Conservation (phyloP, 2,797 vertebrate genomes). For the Capromys pilorides region DNA sequence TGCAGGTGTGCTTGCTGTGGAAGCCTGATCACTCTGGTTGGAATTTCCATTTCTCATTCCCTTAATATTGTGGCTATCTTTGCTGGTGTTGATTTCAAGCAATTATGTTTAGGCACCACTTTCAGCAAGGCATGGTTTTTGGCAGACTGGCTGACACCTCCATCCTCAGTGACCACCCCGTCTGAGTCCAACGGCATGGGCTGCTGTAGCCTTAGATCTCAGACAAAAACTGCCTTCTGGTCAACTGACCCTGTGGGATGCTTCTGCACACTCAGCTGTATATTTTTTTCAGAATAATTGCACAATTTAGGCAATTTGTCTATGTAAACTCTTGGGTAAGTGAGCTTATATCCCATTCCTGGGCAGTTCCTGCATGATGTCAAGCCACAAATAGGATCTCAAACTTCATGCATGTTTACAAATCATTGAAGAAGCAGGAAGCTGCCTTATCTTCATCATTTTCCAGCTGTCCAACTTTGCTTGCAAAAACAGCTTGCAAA, state of each 20-base stretch:
- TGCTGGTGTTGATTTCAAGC: background rate
- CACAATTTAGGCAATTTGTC: background rate
- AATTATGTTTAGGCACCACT: background rate
- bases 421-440: background rate
- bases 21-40: fast-evolving
- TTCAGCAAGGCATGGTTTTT: no score
- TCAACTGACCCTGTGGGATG: fast-evolving
- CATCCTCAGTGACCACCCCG: fast-evolving
- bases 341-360: fast-evolving
- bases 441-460: background rate
- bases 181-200: fast-evolving
- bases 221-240: background rate
- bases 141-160: background rate
- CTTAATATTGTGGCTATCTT: background rate
- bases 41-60: background rate
- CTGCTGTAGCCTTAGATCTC: background rate
- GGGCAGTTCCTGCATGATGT: background rate
- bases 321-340: background rate
- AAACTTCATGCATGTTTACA: background rate
- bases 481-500: background rate
- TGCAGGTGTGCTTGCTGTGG: no score
- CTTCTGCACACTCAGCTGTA: background rate
- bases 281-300: background rate
- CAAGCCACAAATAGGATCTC: background rate
- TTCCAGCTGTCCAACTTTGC: background rate